Percentiles rank a stretch among this genome's conserved stretches.
These are phyloP conservation scores for Chrysaora quinquecirrha DNA, from an alignment of 30 jellyfish, hydroid and myxozoan species.

Conservation along the genomic window DNA sequence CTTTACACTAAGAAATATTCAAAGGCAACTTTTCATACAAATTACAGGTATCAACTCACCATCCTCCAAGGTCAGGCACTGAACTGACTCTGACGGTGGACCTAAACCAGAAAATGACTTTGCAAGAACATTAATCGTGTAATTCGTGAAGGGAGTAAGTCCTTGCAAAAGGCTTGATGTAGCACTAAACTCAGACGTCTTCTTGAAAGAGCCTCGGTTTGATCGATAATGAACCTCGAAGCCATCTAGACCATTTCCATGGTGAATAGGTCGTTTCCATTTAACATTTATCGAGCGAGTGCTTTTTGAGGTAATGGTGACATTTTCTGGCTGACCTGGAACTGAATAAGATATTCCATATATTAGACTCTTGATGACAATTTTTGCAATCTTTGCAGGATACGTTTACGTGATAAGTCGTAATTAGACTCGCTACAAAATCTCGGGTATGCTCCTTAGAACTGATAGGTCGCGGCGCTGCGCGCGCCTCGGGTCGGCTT, in stretches of 20 bases:
- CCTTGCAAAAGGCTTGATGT: constrained; percentile 39
- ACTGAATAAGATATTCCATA: constrained; percentile 14
- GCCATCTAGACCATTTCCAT: constrained; percentile 89
- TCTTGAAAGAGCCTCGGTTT: not conserved
- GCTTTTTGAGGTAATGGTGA: constrained; percentile 30
- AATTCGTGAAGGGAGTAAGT: constrained; percentile 70
- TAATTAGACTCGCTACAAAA: no score
- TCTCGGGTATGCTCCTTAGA: no score
- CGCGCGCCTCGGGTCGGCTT: no score
- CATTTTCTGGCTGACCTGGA: constrained; percentile 59
- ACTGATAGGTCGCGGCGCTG: no score
- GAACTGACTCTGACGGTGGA: constrained; percentile 70
- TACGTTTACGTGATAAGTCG: no score
- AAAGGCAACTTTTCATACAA: no score
- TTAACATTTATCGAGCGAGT: constrained; percentile 55
- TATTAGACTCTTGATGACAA: not conserved
- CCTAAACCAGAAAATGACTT: constrained; percentile 78
- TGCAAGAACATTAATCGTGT: constrained; percentile 76
- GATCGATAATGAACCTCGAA: constrained; percentile 64
- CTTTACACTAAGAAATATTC: no score
- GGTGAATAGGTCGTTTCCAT: constrained; percentile 78
- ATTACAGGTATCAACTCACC: no score
- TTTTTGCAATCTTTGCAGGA: not conserved
- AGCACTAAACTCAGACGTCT: constrained; percentile 43
- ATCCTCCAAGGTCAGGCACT: constrained; percentile 75